Evolutionary conservation across 2,113 vertebrate genomes (phyloP), one percentile per base, ranked within the genome.

Genomic region (Sitta europaea): DNA sequence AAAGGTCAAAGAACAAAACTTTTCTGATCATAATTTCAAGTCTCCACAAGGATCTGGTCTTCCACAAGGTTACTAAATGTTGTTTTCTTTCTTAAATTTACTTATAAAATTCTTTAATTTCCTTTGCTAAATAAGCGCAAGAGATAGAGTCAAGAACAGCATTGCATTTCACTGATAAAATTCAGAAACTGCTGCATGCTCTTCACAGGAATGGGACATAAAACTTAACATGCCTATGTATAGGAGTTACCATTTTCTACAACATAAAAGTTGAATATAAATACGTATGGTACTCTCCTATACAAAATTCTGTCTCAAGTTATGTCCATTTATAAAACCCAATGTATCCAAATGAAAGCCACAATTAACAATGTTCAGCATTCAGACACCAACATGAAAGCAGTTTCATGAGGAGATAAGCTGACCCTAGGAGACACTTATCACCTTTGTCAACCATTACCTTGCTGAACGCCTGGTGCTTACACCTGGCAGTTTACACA

Each of bases 241-340:
- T 16, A 66, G 29, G 28, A 62, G 11, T 71, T 31, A 66, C 3
- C 2, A 17, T 42, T 66, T 88, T 62, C 38, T 48, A 70, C 29
- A 57, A 71, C 9, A 24, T 9, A 77, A 40, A 40, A 54, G 21
- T 28, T 57, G 6, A 55, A 66, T 16, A 73, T 5, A 87, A 66
- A 24, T 36, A 42, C 0, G 1, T 43, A 33, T 42, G 12, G 29
- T 4, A 29, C 7, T 53, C 43, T 9, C 3, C 27, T 55, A 20
- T 12, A 33, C 16, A 80, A 86, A 86, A 67, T 33, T 55, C 12
- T 61, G 3, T 53, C 55, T 85, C 50, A 51, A 47, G 18, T 8
- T 61, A 20, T 0, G 0, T 17, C 6, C 28, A 43, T 13, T 57
- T n/a, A 29, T 66, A 85, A 70, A 61, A 36, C 5, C 8, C 11